Evolutionary conservation across 2,797 vertebrate species (phyloP), one percentile per base, ranked within the genome.

Genomic region (Sylvilagus floridanus): DNA sequence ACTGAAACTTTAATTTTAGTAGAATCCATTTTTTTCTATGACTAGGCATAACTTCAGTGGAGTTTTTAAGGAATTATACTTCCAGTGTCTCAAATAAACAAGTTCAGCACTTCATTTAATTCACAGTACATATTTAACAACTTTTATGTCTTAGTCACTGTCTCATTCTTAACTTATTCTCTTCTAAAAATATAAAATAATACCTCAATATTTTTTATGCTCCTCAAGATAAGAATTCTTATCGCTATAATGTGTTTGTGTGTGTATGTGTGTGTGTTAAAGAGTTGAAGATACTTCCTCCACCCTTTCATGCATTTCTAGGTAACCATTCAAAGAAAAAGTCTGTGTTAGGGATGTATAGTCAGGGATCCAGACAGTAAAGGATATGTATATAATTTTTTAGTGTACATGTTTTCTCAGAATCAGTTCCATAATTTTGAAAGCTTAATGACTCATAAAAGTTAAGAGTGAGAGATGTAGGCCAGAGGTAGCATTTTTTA

Each of bases 1-100:
- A 35, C 0, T 69, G 47, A 84, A 95, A 92, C 54, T 7, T n/a
- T 32, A 26, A 1, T 77, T 77, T 32, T 47, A 3, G 42, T 54
- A 26, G 2, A 85, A 81, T 90, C n/a, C 19, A 94, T 2, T 35
- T 93, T 88, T 62, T 93, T n/a, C 17, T 6, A 87, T 47, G 19
- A 78, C 66, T 62, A n/a, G 2, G 1, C 4, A 4, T 42, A 94
- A 57, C 60, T 86, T 22, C 17, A 94, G 2, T 62, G 17, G 37
- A 62, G 5, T 81, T 26, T 8, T 21, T 66, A 93, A 95, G 13
- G 5, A 87, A 78, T 69, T 94, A 5, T 88, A 65, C 79, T 71
- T 79, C 84, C 65, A n/a, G 22, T 72, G 13, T 75, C 63, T 93
- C 54, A 68, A 91, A 54, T 37, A 71, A 85, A 52, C 52, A 69